A percentile compares a stretch with the other conserved stretches of the same genome.
Conservation (phyloP, 2,113 vertebrate genomes). For the Cryptomyrus ogoouensis region DNA sequence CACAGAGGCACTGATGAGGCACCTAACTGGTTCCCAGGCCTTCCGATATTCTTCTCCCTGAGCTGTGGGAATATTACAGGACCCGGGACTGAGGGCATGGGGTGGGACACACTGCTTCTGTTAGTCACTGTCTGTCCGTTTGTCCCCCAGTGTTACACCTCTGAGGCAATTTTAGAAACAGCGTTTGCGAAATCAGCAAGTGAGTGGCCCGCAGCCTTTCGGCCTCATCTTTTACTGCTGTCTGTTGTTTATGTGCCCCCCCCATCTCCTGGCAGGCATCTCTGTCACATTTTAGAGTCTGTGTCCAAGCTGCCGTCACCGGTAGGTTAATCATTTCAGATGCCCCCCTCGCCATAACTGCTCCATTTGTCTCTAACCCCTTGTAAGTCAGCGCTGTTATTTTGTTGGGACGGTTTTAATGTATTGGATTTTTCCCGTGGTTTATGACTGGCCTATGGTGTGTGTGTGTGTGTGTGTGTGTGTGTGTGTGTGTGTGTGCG, state of each 20-base stretch:
- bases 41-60: background rate
- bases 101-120: background rate
- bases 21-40: background rate
- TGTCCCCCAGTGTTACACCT: background rate
- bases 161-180: background rate
- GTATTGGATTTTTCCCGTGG: background rate
- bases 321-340: constrained; percentile 26
- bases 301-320: background rate
- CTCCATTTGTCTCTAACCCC: constrained; percentile 11
- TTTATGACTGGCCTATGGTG: background rate
- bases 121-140: background rate
- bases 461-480: background rate
- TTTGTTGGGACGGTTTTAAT: constrained; percentile 2
- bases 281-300: constrained; percentile 1
- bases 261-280: background rate
- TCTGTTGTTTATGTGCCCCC: constrained; percentile 20
- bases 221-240: constrained; percentile 19
- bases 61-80: background rate
- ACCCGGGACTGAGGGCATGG: background rate
- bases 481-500: background rate
- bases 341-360: background rate
- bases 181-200: background rate
- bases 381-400: constrained; percentile 9
- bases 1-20: background rate
- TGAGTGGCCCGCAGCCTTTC: background rate